Conservation (phyloP, 2,888 invertebrate species). For the Noctua janthe region DNA sequence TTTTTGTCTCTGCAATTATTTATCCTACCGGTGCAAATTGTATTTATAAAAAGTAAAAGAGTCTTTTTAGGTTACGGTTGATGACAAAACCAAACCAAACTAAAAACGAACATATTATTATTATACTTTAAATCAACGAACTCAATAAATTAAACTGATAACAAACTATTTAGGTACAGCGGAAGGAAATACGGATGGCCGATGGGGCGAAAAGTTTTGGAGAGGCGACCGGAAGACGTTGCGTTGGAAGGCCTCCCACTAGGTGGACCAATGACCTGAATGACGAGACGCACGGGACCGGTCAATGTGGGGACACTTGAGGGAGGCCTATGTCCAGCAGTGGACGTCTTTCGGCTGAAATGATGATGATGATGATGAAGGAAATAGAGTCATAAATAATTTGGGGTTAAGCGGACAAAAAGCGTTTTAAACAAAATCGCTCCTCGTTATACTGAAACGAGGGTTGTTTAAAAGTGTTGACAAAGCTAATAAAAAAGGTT, state of each 20-base stretch:
- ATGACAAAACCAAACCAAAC: neutral
- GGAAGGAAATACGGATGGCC: neutral
- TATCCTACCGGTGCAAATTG: neutral
- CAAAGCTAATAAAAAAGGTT: slow-evolving; percentile 74
- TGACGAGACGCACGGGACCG: no score
- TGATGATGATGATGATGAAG: neutral
- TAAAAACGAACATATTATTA: no score
- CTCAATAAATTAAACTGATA: slow-evolving; percentile 16
- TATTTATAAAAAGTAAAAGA: neutral
- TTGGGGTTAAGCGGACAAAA: slow-evolving; percentile 53
- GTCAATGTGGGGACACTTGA: no score
- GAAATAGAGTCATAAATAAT: slow-evolving; percentile 65
- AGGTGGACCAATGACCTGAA: no score
- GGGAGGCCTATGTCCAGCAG: no score
- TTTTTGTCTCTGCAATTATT: neutral
- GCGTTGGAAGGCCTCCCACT: no score
- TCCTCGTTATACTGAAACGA: slow-evolving; percentile 63
- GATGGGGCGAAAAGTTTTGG: no score
- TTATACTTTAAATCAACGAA: no score
- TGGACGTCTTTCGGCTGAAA: no score
- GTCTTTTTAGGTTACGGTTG: neutral
- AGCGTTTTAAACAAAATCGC: slow-evolving; percentile 65
- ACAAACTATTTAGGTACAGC: slow-evolving; percentile 27
- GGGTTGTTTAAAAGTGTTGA: slow-evolving; percentile 72
- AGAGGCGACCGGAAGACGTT: no score